Percentiles rank a stretch among this genome's conserved stretches.
Conservation (phyloP, 2,797 vertebrate genomes). For the Pseudopleuronectes americanus region DNA sequence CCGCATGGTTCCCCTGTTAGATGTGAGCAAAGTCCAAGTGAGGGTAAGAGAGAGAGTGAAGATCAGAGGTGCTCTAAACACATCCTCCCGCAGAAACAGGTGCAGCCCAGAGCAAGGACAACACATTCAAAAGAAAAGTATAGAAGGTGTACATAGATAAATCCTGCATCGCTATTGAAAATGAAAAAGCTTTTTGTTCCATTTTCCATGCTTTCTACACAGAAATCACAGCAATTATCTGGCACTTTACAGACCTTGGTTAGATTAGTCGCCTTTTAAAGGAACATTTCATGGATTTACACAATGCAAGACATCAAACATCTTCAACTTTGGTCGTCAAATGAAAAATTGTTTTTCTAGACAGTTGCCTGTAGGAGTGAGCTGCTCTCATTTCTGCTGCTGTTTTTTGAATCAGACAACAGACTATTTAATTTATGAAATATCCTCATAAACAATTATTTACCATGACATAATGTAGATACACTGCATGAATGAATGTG, state of each 20-base stretch:
- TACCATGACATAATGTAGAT: too few relatives aligned
- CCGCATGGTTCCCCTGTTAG: constrained; percentile 11
- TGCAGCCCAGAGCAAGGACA: constrained; percentile 9
- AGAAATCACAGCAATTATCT: neutral
- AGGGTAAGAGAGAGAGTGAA: too few relatives aligned
- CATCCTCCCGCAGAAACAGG: neutral
- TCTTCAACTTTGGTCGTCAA: neutral
- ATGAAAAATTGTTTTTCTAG: too few relatives aligned
- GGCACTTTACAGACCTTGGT: neutral
- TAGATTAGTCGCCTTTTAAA: neutral
- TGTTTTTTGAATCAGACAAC: too few relatives aligned
- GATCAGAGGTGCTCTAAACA: too few relatives aligned
- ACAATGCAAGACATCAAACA: neutral
- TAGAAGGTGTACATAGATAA: neutral
- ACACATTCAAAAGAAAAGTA: neutral
- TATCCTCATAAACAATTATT: too few relatives aligned
- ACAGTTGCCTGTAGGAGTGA: too few relatives aligned
- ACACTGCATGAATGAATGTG: too few relatives aligned
- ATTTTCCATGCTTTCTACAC: neutral
- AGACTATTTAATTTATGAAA: too few relatives aligned
- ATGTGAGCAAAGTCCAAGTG: constrained; percentile 17
- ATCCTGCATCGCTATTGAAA: neutral
- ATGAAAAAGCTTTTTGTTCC: neutral
- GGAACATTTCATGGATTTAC: neutral
- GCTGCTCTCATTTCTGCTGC: too few relatives aligned